Conservation (phyloP, 2,797 vertebrate genomes). For the Tokudaia tokunoshimensis region DNA sequence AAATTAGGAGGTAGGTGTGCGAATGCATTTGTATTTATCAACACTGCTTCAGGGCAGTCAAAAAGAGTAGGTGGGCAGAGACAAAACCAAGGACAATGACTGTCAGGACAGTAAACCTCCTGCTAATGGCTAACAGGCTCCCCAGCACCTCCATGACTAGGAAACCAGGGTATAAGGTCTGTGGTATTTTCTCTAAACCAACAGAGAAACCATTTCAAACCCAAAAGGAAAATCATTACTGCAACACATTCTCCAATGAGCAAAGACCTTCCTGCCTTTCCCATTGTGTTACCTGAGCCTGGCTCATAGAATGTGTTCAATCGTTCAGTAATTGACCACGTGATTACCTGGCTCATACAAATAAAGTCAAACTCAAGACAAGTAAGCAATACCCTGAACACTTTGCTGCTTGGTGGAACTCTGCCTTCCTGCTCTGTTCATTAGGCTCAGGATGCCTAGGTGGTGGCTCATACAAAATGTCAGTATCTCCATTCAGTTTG, state of each 20-base stretch:
- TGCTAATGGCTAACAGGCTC: background rate
- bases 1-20: too few relatives aligned
- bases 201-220: background rate
- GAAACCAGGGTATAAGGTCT: background rate
- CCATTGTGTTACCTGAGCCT: background rate
- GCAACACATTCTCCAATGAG: background rate
- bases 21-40: background rate
- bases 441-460: too few relatives aligned
- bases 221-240: background rate
- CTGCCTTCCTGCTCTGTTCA: background rate
- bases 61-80: background rate
- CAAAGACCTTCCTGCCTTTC: background rate
- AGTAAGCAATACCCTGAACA: fast-evolving
- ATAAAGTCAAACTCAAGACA: background rate
- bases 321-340: background rate
- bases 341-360: background rate
- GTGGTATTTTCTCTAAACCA: background rate
- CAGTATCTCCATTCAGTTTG: background rate
- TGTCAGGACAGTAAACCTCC: background rate
- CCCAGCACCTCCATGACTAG: background rate
- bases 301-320: background rate
- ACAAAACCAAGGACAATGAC: background rate
- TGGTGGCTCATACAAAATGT: background rate
- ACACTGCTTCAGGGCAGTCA: background rate
- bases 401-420: background rate